Evolutionary conservation across 2,113 vertebrate genomes (phyloP), one percentile per base, ranked within the genome.

Genomic region (Catagonus wagneri): DNA sequence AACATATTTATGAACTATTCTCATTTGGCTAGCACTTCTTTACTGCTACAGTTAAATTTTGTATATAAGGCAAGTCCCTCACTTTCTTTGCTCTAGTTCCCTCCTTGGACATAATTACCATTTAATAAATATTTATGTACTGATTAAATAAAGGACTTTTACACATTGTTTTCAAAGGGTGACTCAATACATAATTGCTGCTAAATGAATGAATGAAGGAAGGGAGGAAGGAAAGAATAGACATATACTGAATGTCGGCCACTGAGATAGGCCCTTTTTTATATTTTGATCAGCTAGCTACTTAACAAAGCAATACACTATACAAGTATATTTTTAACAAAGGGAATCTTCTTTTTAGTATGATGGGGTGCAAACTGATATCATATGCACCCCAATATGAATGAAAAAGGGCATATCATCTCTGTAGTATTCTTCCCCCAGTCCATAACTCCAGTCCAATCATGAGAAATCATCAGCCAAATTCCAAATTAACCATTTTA

Each of bases 121-220:
- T 65, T 85, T 76, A 83, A 71, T 52, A 87, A 89, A 61, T 86
- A 66, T 72, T 90, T 93, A 6, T 72, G 88, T 91, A 56, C 11
- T 91, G 23, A 71, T 72, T 81, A 50, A 56, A 74, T 66, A 65
- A 96, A 76, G 0, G 89, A 8, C 9, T 4, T 81, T 75, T 9
- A 66, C 25, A 80, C 12, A 50, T 20, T 88, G 39, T 25, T 29
- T 90, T 9, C 52, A 71, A 50, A 68, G 25, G 44, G 10, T 84
- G 15, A 25, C 16, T 34, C 32, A 76, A 56, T 68, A 80, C 93
- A 94, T 89, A 85, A 36, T 72, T 93, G 1, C 2, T 81, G 3
- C 7, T 90, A 27, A 84, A 94, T 81, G n/a, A 92, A 75, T 72
- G 15, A 61, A 44, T 34, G 50, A 56, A 79, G 3, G 76, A 32